Conservation (phyloP, 2,888 invertebrate genomes). For the Platerodrilus igneus region DNA sequence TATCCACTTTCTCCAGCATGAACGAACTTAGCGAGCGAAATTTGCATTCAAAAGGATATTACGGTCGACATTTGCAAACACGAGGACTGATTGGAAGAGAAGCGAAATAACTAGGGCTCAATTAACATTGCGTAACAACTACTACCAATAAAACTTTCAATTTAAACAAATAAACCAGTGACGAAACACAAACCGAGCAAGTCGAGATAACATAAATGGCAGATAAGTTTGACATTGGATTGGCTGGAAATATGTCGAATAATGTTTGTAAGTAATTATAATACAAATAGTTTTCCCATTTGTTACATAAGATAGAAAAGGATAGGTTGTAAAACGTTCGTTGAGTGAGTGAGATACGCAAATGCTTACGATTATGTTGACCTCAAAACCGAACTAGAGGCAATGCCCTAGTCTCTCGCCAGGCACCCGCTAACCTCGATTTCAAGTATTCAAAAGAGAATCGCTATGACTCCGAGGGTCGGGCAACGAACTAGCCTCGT, state of each 20-base stretch:
- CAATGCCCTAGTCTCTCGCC: conserved; percentile 46
- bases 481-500: conserved; percentile 48
- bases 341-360: conserved; percentile 22
- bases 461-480: conserved; percentile 34
- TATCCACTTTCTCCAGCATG: conserved; percentile 19
- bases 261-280: conserved; percentile 7
- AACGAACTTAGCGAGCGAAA: too few species aligned
- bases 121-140: conserved; percentile 7
- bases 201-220: too few species aligned
- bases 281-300: conserved; percentile 1
- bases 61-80: too few species aligned
- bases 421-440: conserved; percentile 42
- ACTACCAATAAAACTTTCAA: too few species aligned
- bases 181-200: too few species aligned
- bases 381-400: conserved; percentile 48
- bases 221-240: too few species aligned
- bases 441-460: conserved; percentile 30
- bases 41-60: too few species aligned
- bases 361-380: conserved; percentile 36
- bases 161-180: too few species aligned
- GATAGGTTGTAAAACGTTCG: conserved; percentile 17
- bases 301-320: not conserved
- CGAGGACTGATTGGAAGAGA: too few species aligned
- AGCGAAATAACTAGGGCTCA: too few species aligned
- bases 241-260: too few species aligned